Evolutionary conservation across 2,888 invertebrate species (phyloP).

Genomic region (Germaria angustata): DNA sequence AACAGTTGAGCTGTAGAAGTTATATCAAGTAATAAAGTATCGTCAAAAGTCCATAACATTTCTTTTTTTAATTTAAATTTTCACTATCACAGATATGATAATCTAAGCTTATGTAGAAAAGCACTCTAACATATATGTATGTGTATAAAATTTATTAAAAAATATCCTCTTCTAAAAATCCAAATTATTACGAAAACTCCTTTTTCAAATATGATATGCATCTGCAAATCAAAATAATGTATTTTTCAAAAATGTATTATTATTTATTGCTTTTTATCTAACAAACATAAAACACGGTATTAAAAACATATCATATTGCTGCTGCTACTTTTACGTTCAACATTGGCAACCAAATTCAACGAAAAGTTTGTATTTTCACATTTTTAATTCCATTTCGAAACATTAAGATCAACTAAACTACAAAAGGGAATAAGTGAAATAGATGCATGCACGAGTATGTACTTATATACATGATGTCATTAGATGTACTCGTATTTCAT

Average conservation of each 20-base stretch:
- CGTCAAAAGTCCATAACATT: too few relatives aligned
- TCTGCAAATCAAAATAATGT: slow-evolving; percentile 9
- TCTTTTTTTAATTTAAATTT: too few relatives aligned
- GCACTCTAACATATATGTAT: too few relatives aligned
- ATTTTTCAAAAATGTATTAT: background rate
- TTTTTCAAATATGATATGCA: background rate
- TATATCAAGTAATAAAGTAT: too few relatives aligned
- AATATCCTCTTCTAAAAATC: too few relatives aligned
- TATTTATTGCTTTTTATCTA: slow-evolving; percentile 11
- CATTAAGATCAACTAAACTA: slow-evolving; percentile 33
- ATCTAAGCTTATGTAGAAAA: too few relatives aligned
- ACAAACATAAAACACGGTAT: slow-evolving; percentile 11
- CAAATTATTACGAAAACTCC: background rate
- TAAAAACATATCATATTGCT: background rate
- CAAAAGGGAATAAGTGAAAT: slow-evolving; percentile 30
- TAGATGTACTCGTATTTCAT: slow-evolving; percentile 48
- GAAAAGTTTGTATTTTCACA: slow-evolving; percentile 13
- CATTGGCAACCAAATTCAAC: background rate
- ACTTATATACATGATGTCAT: background rate
- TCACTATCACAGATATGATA: too few relatives aligned
- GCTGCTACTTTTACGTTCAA: background rate
- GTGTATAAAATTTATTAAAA: too few relatives aligned
- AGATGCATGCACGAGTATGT: background rate
- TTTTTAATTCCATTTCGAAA: slow-evolving; percentile 40
- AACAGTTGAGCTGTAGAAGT: too few relatives aligned